These are phyloP conservation scores for Blastomussa wellsi DNA, from an alignment of 92 coral and sea anemone species.

Conservation along the genomic window DNA sequence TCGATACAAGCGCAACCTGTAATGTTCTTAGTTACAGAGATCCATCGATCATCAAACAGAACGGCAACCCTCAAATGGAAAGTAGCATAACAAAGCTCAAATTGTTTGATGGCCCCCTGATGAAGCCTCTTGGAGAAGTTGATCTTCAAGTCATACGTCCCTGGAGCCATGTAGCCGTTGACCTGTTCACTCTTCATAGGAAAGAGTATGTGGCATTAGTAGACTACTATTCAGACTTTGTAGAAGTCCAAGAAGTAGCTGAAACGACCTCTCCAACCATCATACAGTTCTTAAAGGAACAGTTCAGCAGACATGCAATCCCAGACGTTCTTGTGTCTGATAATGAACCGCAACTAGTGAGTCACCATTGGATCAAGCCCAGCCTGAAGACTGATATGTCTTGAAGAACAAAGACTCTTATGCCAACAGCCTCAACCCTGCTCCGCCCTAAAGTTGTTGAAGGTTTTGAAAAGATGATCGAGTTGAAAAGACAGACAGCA, in stretches of 20 bases:
- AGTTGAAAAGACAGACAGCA: constrained; percentile 25
- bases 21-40: constrained; percentile 41
- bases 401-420: constrained; percentile 31
- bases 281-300: constrained; percentile 44
- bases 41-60: constrained; percentile 34
- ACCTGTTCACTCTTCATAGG: constrained; percentile 39
- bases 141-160: constrained; percentile 15
- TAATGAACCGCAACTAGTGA: constrained; percentile 41
- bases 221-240: constrained; percentile 24
- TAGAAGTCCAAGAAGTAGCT: constrained; percentile 37
- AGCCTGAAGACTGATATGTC: constrained; percentile 45
- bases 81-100: constrained; percentile 36
- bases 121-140: constrained; percentile 42
- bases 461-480: constrained; percentile 23
- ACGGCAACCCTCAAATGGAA: constrained; percentile 28
- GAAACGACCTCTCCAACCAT: constrained; percentile 37
- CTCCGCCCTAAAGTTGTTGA: constrained; percentile 29
- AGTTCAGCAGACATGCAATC: constrained; percentile 56
- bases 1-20: constrained; percentile 37
- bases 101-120: constrained; percentile 47
- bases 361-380: constrained; percentile 42
- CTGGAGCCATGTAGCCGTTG: constrained; percentile 19
- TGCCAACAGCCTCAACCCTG: constrained; percentile 32
- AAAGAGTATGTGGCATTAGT: constrained; percentile 11
- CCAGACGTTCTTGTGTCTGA: constrained; percentile 53